phyloP scores from a whole-genome alignment of 2,797 vertebrate genomes.

The Chelonia mydas region DNA sequence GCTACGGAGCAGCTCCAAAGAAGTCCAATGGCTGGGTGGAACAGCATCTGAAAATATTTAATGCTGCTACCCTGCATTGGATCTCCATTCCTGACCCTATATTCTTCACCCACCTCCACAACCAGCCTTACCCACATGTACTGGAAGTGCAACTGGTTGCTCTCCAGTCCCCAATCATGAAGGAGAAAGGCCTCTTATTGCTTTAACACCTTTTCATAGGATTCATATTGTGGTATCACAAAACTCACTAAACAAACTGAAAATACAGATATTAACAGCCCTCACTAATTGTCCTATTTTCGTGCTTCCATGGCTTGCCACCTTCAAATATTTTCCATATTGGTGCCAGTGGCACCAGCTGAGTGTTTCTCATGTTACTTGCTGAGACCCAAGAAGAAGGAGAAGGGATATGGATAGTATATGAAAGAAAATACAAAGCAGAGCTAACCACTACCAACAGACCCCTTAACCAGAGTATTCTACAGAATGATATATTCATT shows the following conservation, averaged over 20 bases:
- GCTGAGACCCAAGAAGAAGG: background rate
- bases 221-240: background rate
- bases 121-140: background rate
- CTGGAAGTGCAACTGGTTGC: background rate
- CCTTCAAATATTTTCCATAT: background rate
- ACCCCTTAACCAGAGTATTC: no score
- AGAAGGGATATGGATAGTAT: no score
- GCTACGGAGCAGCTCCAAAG: background rate
- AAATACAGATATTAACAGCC: background rate
- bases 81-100: background rate
- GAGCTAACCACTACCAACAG: no score
- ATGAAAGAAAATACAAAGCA: no score
- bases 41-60: background rate
- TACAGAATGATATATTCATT: no score
- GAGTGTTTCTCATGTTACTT: background rate
- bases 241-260: background rate
- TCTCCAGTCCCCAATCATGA: rapidly evolving
- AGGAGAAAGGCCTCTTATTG: background rate
- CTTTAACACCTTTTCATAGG: background rate
- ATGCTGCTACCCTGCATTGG: background rate
- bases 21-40: background rate
- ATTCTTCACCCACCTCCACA: background rate
- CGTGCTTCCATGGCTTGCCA: background rate
- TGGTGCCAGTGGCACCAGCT: background rate
- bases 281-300: background rate